Conservation (phyloP, 1,140 invertebrate genomes). For the Homarus americanus region DNA sequence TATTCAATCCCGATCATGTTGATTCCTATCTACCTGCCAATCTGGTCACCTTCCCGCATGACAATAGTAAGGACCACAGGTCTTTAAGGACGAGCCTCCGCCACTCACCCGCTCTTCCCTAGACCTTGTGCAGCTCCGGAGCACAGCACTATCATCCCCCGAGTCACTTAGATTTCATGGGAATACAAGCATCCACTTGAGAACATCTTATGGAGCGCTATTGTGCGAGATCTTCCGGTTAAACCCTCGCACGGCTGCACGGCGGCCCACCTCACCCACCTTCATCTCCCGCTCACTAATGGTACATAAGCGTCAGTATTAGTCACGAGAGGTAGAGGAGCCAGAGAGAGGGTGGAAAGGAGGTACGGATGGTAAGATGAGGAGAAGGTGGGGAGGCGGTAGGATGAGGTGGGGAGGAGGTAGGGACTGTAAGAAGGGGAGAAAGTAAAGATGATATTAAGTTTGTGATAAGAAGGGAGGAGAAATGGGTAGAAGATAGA, state of each 20-base stretch:
- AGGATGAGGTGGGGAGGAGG: too few relatives aligned
- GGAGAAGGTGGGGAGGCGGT: not conserved
- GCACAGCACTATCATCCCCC: not conserved
- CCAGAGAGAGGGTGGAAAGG: not conserved
- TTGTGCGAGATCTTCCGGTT: not conserved
- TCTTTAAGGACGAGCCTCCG: not conserved
- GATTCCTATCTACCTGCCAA: not conserved
- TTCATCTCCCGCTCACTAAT: constrained; percentile 34
- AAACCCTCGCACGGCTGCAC: not conserved
- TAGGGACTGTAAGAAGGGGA: too few relatives aligned
- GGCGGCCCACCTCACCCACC: not conserved
- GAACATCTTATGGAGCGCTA: not conserved
- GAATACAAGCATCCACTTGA: constrained; percentile 12
- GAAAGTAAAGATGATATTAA: too few relatives aligned
- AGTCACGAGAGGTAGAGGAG: not conserved
- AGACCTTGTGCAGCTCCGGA: not conserved
- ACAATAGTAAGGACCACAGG: not conserved
- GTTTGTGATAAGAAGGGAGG: too few relatives aligned
- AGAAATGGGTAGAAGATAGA: too few relatives aligned
- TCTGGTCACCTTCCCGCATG: not conserved
- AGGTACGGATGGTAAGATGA: not conserved
- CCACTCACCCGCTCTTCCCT: not conserved
- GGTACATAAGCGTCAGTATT: constrained; percentile 42
- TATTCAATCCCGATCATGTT: constrained; percentile 9
- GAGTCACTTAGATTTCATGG: not conserved